phyloP scores from a whole-genome alignment of 2,797 vertebrate genomes.

The Poecilia wingei region DNA sequence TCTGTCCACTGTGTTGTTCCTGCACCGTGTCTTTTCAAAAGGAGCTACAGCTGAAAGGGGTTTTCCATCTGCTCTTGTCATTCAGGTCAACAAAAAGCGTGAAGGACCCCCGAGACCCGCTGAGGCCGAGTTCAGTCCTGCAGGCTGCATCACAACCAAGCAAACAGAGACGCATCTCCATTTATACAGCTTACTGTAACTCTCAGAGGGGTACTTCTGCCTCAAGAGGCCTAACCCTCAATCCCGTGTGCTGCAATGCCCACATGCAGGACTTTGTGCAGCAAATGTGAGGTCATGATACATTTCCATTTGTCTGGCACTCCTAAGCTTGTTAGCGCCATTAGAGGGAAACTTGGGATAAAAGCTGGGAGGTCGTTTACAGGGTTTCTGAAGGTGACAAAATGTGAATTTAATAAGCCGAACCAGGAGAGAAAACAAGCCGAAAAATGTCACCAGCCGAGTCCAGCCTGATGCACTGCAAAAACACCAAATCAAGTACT shows the following conservation, averaged over 20 bases:
- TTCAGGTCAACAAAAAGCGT: slow-evolving; percentile 41
- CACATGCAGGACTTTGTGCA: neutral
- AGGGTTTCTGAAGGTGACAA: slow-evolving; percentile 36
- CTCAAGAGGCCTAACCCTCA: slow-evolving; percentile 8
- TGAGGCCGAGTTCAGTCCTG: slow-evolving; percentile 12
- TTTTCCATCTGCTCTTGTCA: slow-evolving; percentile 67
- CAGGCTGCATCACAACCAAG: slow-evolving; percentile 27
- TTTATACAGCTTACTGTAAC: slow-evolving; percentile 36
- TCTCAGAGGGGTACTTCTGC: slow-evolving; percentile 21
- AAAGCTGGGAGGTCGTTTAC: slow-evolving; percentile 28
- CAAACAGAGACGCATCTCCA: slow-evolving; percentile 9
- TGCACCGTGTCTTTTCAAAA: slow-evolving; percentile 32
- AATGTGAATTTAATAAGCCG: slow-evolving; percentile 42
- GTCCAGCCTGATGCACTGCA: slow-evolving; percentile 12
- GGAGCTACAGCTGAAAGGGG: slow-evolving; percentile 44
- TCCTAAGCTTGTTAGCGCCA: slow-evolving; percentile 24
- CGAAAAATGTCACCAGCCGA: slow-evolving; percentile 49
- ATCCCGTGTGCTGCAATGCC: slow-evolving; percentile 7
- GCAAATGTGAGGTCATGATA: neutral
- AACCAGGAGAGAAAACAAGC: slow-evolving; percentile 35
- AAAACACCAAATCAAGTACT: too few species aligned
- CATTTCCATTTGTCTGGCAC: slow-evolving; percentile 2
- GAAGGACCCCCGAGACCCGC: slow-evolving; percentile 45
- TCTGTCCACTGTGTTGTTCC: slow-evolving; percentile 3
- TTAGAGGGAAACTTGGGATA: slow-evolving; percentile 24